Evolutionary conservation across 1,140 invertebrate species (phyloP).

Genomic region (Aleiodes sp.): DNA sequence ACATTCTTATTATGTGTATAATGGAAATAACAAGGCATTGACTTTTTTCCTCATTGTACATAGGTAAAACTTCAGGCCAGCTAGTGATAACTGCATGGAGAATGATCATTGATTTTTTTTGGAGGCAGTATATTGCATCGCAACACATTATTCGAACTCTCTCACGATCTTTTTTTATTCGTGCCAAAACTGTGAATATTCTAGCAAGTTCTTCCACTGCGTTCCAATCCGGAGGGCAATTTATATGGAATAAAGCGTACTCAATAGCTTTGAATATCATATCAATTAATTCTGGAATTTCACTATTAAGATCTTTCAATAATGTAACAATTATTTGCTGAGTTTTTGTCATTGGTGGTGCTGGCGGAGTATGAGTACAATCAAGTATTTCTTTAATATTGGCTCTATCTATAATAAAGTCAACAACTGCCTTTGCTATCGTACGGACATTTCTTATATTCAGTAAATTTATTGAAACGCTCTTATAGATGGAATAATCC

Average conservation of each 20-base stretch:
- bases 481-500: neutral
- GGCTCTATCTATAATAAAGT: conserved; percentile 34
- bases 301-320: conserved; percentile 44
- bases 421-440: conserved; percentile 25
- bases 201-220: conserved; percentile 44
- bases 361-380: conserved; percentile 55
- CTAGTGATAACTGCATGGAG: conserved; percentile 48
- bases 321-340: conserved; percentile 54
- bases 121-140: conserved; percentile 56
- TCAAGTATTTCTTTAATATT: conserved; percentile 34
- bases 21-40: conserved; percentile 50
- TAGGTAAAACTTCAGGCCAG: conserved; percentile 59
- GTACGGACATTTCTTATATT: neutral
- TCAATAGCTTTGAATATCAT: conserved; percentile 48
- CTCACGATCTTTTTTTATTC: conserved; percentile 58
- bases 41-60: conserved; percentile 43
- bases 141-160: conserved; percentile 55
- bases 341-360: conserved; percentile 54
- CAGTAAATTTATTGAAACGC: neutral
- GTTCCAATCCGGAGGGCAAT: neutral
- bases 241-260: conserved; percentile 50
- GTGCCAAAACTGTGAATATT: conserved; percentile 49
- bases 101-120: conserved; percentile 42
- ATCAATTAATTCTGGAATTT: conserved; percentile 41
- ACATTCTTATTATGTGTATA: conserved; percentile 42